Percentiles rank a stretch among this genome's conserved stretches.
These are phyloP conservation scores for Eupristina koningsbergeri DNA, from an alignment of 1,140 invertebrate genomes.

Conservation along the genomic window DNA sequence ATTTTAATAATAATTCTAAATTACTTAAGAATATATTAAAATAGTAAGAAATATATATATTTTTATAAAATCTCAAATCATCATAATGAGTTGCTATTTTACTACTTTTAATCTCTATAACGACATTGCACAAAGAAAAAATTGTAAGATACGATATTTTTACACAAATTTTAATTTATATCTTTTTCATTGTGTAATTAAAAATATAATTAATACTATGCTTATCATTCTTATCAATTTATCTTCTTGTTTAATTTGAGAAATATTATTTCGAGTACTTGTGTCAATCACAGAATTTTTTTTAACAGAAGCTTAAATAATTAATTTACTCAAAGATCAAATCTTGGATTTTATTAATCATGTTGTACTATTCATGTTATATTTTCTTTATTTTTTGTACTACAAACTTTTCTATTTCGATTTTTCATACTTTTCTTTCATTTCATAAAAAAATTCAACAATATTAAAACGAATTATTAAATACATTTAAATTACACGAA, in stretches of 20 bases:
- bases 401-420: no score
- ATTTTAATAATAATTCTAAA: no score
- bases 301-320: constrained; percentile 2
- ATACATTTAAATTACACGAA: not conserved
- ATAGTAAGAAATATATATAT: no score
- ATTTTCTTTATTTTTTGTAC: not conserved
- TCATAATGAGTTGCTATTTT: not conserved
- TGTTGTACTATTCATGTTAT: not conserved
- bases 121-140: not conserved
- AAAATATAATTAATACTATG: constrained; percentile 6
- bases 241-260: constrained; percentile 14
- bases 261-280: not conserved
- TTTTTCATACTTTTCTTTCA: no score
- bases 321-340: not conserved
- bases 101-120: not conserved
- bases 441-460: not conserved
- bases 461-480: not conserved
- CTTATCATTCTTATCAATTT: constrained; percentile 23
- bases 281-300: not conserved
- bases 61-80: not conserved
- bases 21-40: not conserved
- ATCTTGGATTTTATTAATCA: not conserved
- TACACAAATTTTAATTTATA: not conserved
- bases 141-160: not conserved
- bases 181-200: not conserved